Percentiles rank a stretch among this genome's conserved stretches.
These are phyloP conservation scores for Drosophila nr. perissopoda DNA, from an alignment of 2,888 invertebrate species.

Conservation along the genomic window DNA sequence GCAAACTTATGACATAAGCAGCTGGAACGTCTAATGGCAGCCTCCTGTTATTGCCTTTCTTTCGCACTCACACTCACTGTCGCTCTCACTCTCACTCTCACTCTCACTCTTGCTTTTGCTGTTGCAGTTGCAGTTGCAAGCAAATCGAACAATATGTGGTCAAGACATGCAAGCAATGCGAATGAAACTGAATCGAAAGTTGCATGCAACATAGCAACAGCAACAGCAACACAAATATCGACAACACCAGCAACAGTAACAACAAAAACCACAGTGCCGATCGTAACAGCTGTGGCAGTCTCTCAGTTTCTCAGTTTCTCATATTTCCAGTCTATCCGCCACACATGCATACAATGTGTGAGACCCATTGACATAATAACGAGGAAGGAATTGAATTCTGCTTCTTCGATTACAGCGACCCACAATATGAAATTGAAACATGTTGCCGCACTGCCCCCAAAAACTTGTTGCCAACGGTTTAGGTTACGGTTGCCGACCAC, in stretches of 20 bases:
- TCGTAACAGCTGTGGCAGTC: slow-evolving; percentile 69
- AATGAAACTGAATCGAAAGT: slow-evolving; percentile 79
- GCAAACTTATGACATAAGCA: slow-evolving; percentile 79
- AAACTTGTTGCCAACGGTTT: slow-evolving; percentile 44
- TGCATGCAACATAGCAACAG: slow-evolving; percentile 64
- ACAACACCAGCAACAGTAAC: slow-evolving; percentile 37
- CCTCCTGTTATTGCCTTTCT: slow-evolving; percentile 45
- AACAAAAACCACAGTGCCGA: slow-evolving; percentile 34
- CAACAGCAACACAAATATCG: slow-evolving; percentile 32
- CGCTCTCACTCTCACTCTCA: slow-evolving; percentile 4
- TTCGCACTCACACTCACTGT: slow-evolving; percentile 5
- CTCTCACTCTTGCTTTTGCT: slow-evolving; percentile 13
- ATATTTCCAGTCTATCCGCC: slow-evolving; percentile 18
- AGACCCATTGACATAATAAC: slow-evolving; percentile 84
- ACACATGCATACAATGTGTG: slow-evolving; percentile 4
- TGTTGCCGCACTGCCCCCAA: slow-evolving; percentile 34
- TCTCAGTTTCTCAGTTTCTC: slow-evolving; percentile 19
- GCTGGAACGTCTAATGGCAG: slow-evolving; percentile 62
- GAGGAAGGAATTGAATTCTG: slow-evolving; percentile 74
- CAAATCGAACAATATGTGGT: slow-evolving; percentile 70
- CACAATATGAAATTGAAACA: slow-evolving; percentile 63
- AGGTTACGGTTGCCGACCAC: slow-evolving; percentile 67
- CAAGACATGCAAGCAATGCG: slow-evolving; percentile 80
- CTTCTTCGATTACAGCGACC: slow-evolving; percentile 71
- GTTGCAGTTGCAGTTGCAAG: slow-evolving; percentile 38